Base-by-base conservation (phyloP, 1,140 invertebrate species). In the Drosophila lowei region DNA sequence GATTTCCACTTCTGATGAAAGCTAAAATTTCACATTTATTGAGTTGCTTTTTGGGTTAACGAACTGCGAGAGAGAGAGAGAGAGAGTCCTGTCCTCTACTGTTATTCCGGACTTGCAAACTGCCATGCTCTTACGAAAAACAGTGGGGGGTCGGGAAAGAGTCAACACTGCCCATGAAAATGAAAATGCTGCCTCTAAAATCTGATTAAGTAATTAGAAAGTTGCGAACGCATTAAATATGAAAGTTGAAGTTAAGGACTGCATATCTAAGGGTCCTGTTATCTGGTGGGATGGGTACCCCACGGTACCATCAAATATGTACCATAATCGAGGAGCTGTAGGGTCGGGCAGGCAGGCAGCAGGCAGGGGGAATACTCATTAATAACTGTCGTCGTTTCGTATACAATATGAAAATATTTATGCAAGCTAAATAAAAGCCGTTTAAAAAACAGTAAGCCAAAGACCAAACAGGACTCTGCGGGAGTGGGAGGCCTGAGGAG, bases 121-220 rank as follows among this genome's bases (percentile, higher is more conserved):
- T 56, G 44, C 15, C 66, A 25, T 18, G 18, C 18, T 18, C 18
- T 2, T 18, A 18, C 18, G 18, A 18, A 2, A 18, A 18, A 18
- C 18, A 18, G 18, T 18, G 18, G 23, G 23, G 23, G 23, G 5
- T 25, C 4, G 23, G 23, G 4, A 25, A 5, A 25, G 23, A 25
- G 23, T 25, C 23, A 25, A 25, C 23, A 25, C 23, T 25, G 23
- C 23, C 23, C 23, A 25, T 25, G 23, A 5, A 25, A 25, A 25
- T 72, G 68, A 72, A 72, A 62, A 52, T 25, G 47, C 57, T 53
- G 68, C 59, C 67, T 49, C 47, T 72, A 54, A 73, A 74, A 72
- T 65, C 81, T 75, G 81, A 84, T 86, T 84, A 84, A 86, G 80
- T 86, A 80, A 84, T 84, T 86, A 86, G 63, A 84, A 78, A 83